These are phyloP conservation scores for Cylas formicarius DNA, from an alignment of 1,140 invertebrate genomes.

Conservation along the genomic window DNA sequence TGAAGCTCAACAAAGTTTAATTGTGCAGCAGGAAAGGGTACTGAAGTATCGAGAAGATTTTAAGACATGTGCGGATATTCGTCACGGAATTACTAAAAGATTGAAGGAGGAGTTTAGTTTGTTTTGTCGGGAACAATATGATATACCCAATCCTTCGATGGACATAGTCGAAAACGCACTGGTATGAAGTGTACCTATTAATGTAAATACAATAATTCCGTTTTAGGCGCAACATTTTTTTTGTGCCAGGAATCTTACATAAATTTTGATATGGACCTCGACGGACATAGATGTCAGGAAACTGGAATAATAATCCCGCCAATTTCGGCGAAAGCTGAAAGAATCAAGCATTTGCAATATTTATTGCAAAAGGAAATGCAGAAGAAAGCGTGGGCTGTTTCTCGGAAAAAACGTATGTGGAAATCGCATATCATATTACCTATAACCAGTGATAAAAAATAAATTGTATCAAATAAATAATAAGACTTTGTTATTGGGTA, in stretches of 20 bases:
- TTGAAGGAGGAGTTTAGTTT: conserved; percentile 24
- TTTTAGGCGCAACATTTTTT: too few species aligned
- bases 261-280: too few species aligned
- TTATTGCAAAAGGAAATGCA: conserved; percentile 11
- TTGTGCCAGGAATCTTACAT: too few species aligned
- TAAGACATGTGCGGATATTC: conserved; percentile 20
- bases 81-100: conserved; percentile 18
- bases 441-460: too few species aligned
- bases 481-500: too few species aligned
- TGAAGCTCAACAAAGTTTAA: conserved; percentile 7
- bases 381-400: neutral
- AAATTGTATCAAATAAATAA: too few species aligned
- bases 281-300: too few species aligned
- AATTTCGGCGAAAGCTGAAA: neutral
- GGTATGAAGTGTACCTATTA: too few species aligned
- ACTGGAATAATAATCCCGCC: too few species aligned
- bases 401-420: conserved; percentile 7
- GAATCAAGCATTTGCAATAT: conserved; percentile 9
- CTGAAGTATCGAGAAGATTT: conserved; percentile 29
- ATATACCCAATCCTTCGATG: conserved; percentile 14
- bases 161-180: conserved; percentile 8
- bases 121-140: conserved; percentile 27
- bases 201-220: too few species aligned
- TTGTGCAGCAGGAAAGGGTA: conserved; percentile 30
- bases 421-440: too few species aligned